A percentile compares a stretch with the other conserved stretches of the same genome.
These are phyloP conservation scores for Aspidiotus rigidus DNA, from an alignment of 2,888 invertebrate genomes.

Conservation along the genomic window DNA sequence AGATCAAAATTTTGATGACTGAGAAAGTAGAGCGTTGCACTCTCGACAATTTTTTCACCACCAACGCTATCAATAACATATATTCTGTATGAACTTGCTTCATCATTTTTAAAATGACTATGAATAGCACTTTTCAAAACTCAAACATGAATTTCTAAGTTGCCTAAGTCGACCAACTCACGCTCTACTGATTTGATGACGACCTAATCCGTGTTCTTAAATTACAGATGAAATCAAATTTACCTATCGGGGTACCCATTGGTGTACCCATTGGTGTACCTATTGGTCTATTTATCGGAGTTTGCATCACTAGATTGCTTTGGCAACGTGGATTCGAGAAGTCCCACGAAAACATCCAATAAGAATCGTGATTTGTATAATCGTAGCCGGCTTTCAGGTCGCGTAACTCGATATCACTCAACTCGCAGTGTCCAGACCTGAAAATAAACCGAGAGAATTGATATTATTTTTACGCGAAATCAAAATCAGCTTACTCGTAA, in stretches of 20 bases:
- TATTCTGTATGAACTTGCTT: too few species aligned
- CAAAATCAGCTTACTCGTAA: not conserved
- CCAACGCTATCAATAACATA: too few species aligned
- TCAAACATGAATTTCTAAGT: too few species aligned
- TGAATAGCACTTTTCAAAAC: too few species aligned
- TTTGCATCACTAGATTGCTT: conserved; percentile 37
- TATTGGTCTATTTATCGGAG: conserved; percentile 26
- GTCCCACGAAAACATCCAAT: conserved; percentile 70
- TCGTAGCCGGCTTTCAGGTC: conserved; percentile 65
- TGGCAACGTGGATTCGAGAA: conserved; percentile 62
- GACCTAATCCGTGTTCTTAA: too few species aligned
- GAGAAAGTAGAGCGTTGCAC: too few species aligned
- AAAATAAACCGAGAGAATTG: not conserved
- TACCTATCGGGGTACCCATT: not conserved
- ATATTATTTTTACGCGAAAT: not conserved
- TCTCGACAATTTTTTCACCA: too few species aligned
- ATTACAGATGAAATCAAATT: too few species aligned
- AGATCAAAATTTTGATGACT: too few species aligned
- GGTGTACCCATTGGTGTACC: not conserved
- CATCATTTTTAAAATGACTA: too few species aligned
- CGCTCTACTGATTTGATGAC: too few species aligned
- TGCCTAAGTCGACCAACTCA: too few species aligned
- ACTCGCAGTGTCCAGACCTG: conserved; percentile 53
- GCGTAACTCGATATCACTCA: conserved; percentile 67
- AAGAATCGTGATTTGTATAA: conserved; percentile 58